Evolutionary conservation across 2,888 invertebrate genomes (phyloP).

Genomic region (Itoplectis maculator): DNA sequence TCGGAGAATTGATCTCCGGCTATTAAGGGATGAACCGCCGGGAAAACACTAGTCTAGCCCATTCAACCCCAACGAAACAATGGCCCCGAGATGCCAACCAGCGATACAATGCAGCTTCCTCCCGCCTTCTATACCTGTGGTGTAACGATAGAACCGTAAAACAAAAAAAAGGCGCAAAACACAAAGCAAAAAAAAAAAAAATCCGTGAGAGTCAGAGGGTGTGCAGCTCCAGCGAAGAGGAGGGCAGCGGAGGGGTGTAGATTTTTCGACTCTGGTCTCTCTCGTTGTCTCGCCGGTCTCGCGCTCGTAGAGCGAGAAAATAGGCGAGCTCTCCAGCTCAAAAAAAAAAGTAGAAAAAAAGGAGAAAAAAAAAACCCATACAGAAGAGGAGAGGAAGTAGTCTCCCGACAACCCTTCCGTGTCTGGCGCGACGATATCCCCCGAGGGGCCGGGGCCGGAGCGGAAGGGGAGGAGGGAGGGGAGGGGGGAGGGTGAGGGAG

Average conservation of each 20-base stretch:
- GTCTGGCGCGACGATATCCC: slow-evolving; percentile 46
- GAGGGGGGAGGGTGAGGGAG: neutral
- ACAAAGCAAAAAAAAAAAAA: neutral
- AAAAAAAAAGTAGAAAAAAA: slow-evolving; percentile 9
- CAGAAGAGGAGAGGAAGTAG: slow-evolving; percentile 19
- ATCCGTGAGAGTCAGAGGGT: slow-evolving; percentile 13
- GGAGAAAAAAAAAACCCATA: neutral
- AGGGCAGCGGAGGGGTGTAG: no score
- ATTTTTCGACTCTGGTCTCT: slow-evolving; percentile 7
- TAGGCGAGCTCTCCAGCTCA: slow-evolving; percentile 8
- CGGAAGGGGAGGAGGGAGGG: slow-evolving; percentile 5
- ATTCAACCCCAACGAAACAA: slow-evolving; percentile 48
- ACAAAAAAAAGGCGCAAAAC: slow-evolving; percentile 21
- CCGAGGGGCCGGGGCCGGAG: neutral
- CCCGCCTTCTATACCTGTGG: slow-evolving; percentile 2
- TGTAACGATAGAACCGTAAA: neutral
- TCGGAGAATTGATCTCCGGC: slow-evolving; percentile 38
- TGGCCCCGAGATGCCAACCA: slow-evolving; percentile 42
- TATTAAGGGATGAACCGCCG: slow-evolving; percentile 24
- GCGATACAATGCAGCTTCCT: slow-evolving; percentile 23
- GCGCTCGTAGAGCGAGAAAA: slow-evolving; percentile 27
- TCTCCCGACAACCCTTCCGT: slow-evolving; percentile 58
- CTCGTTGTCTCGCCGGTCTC: slow-evolving; percentile 29
- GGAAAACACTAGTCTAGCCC: slow-evolving; percentile 42
- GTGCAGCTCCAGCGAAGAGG: slow-evolving; percentile 2